Evolutionary conservation across 2,888 invertebrate species (phyloP).

Genomic region (Crematogaster levior): DNA sequence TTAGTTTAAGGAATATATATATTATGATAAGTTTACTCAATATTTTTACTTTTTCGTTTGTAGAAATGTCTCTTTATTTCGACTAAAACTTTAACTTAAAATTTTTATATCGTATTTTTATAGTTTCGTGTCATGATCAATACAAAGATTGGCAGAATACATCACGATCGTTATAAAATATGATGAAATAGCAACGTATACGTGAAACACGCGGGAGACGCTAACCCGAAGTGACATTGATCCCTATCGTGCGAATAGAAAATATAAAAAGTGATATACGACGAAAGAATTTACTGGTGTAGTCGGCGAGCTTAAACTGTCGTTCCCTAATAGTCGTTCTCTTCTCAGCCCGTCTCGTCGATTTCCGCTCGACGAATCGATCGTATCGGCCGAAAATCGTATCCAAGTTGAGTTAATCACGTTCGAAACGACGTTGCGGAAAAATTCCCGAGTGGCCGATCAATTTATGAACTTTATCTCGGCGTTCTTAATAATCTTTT

Average conservation of each 20-base stretch:
- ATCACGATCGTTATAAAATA: conserved; percentile 33
- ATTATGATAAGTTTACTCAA: background rate
- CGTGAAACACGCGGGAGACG: conserved; percentile 33
- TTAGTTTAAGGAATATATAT: background rate
- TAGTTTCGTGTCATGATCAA: conserved; percentile 10
- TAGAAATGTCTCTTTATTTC: background rate
- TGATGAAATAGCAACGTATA: conserved; percentile 4
- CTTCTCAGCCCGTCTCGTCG: conserved; percentile 6
- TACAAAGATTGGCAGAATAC: conserved; percentile 35
- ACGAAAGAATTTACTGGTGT: conserved; percentile 44
- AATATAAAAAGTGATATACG: conserved; percentile 47
- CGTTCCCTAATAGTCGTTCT: conserved; percentile 35
- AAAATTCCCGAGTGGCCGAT: conserved; percentile 38
- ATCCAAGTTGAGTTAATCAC: conserved; percentile 39
- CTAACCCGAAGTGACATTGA: conserved; percentile 40
- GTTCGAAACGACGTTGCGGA: conserved; percentile 31
- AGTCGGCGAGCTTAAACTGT: conserved; percentile 28
- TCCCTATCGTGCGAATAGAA: conserved; percentile 46
- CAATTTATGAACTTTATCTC: conserved; percentile 44
- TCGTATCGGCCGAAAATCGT: conserved; percentile 37
- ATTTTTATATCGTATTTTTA: background rate
- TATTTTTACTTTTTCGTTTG: background rate
- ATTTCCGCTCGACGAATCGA: conserved; percentile 36
- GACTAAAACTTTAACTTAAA: background rate
- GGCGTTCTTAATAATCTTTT: conserved; percentile 43